These are phyloP conservation scores for Equus przewalskii DNA, from an alignment of 2,113 vertebrate species.

Conservation along the genomic window DNA sequence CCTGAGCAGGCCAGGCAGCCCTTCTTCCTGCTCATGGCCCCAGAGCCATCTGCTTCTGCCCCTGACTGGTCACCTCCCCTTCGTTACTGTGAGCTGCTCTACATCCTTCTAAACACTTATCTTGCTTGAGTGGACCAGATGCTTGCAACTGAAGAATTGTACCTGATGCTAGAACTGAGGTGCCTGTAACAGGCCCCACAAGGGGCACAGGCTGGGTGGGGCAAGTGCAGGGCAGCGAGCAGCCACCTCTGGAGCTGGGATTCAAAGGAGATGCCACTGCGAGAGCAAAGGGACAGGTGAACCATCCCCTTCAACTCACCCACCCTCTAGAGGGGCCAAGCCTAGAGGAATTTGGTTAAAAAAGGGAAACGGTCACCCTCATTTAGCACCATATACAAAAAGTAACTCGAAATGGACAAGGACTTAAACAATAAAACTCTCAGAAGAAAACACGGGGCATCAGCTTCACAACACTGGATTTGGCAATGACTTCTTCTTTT, in stretches of 20 bases:
- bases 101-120: accelerated
- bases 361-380: not conserved
- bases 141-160: not conserved
- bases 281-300: no score
- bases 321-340: not conserved
- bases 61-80: not conserved
- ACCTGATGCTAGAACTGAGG: not conserved
- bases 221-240: accelerated
- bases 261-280: not conserved
- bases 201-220: not conserved
- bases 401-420: not conserved
- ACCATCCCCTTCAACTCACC: no score
- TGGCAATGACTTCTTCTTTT: not conserved
- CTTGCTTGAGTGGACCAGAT: not conserved
- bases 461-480: not conserved
- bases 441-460: not conserved
- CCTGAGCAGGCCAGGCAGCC: not conserved
- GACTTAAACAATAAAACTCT: not conserved
- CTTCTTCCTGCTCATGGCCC: not conserved
- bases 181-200: no score
- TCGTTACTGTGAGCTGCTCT: not conserved
- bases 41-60: not conserved
- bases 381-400: not conserved
- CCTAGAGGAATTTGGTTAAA: not conserved
- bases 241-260: not conserved